Evolutionary conservation across 2,888 invertebrate genomes (phyloP), one percentile per base, ranked within the genome.

Genomic region (Epinotia nisella): DNA sequence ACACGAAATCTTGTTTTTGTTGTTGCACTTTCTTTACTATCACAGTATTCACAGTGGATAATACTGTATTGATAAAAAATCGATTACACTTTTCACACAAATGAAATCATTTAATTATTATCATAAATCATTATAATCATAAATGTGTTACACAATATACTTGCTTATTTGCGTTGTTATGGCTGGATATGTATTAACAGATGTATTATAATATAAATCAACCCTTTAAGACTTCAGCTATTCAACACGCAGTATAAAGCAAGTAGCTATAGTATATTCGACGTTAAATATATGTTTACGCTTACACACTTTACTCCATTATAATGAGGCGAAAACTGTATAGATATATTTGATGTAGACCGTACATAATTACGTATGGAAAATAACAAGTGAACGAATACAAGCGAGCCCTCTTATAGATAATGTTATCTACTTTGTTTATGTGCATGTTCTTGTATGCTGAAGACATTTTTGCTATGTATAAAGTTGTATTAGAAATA

Each of bases 311-410:
- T 29, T 29, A 29, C 29, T 29, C 7, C 29, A 29, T 29, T 29
- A 7, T 29, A 29, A 13, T 45, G 15, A 45, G 45, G 13, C 15
- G 15, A 49, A 49, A 49, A 5, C 45, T n/a, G 49, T 49, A 49
- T n/a, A 49, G 7, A n/a, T 15, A 45, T 49, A 7, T n/a, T n/a
- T 49, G n/a, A 49, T 1, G 49, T 49, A 4, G 1, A n/a, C 45
- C 15, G n/a, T 41, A 41, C 35, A 41, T 2, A 45, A 45, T 15
- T n/a, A 64, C 4, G 24, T 55, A n/a, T 66, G 55, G 55, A 56
- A 66, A 66, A 67, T 67, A 67, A 13, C 41, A 41, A 66, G 66
- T 56, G 41, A 45, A 53, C 56, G 5, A 39, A 67, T 67, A 49
- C 24, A 58, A 67, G 41, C 56, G 24, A 59, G 41, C 15, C 24